These are phyloP conservation scores for Campoletis raptor DNA, from an alignment of 2,888 invertebrate genomes.

Conservation along the genomic window DNA sequence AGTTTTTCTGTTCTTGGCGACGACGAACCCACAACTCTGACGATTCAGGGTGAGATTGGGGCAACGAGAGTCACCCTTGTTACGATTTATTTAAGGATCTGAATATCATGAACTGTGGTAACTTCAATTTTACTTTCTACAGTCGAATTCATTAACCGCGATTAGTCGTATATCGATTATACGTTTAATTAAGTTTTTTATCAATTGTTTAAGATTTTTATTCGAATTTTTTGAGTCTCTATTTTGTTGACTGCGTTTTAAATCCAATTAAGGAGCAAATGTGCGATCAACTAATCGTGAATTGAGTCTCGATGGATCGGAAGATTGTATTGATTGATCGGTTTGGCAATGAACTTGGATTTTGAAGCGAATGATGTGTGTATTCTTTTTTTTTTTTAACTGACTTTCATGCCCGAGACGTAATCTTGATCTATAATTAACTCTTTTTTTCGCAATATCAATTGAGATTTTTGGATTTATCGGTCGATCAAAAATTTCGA, in stretches of 20 bases:
- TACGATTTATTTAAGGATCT: background rate
- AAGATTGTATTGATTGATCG: background rate
- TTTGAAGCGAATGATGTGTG: background rate
- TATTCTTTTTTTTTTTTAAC: background rate
- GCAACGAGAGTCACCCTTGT: slow-evolving; percentile 26
- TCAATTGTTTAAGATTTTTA: background rate
- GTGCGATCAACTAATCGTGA: background rate
- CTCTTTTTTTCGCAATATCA: background rate
- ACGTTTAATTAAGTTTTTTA: background rate
- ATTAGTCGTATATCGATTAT: background rate
- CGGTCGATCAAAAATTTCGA: background rate
- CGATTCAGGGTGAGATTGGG: slow-evolving; percentile 7
- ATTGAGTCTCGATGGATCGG: background rate
- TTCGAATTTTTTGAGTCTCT: background rate
- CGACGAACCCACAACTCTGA: slow-evolving; percentile 12
- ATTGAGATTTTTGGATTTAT: background rate
- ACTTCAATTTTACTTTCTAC: background rate
- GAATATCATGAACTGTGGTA: background rate
- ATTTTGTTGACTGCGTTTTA: background rate
- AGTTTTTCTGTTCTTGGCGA: slow-evolving; percentile 51
- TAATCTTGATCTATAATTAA: background rate
- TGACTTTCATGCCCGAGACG: background rate
- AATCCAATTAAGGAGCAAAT: background rate
- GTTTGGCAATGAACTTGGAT: slow-evolving; percentile 12
- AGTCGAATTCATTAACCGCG: background rate